phyloP scores from a whole-genome alignment of 2,113 vertebrate genomes.

The Cariama cristata region DNA sequence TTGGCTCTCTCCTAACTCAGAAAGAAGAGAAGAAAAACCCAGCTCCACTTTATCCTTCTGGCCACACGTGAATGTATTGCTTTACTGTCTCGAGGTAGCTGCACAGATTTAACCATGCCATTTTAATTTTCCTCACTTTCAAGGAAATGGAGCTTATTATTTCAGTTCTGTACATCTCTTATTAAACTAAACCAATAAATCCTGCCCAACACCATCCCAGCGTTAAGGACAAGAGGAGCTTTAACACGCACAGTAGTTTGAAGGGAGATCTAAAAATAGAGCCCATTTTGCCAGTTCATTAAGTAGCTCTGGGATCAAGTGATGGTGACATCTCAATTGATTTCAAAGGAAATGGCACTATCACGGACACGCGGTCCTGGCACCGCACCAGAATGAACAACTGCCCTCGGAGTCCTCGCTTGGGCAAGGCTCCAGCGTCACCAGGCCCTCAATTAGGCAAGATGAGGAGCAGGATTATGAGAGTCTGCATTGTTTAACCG shows the following conservation, averaged over 20 bases:
- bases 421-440: slow-evolving; percentile 20
- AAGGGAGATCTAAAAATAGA: slow-evolving; percentile 60
- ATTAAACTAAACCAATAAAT: slow-evolving; percentile 60
- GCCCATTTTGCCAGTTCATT: slow-evolving; percentile 55
- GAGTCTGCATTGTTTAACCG: slow-evolving; percentile 13
- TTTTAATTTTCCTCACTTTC: slow-evolving; percentile 44
- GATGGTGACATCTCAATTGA: slow-evolving; percentile 63
- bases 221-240: slow-evolving; percentile 18
- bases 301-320: slow-evolving; percentile 57
- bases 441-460: slow-evolving; percentile 24
- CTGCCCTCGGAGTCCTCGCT: background rate
- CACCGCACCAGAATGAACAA: slow-evolving; percentile 22
- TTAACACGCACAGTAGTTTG: background rate
- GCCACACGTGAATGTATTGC: background rate
- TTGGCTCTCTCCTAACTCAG: background rate
- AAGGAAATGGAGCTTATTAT: slow-evolving; percentile 57
- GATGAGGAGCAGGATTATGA: slow-evolving; percentile 50
- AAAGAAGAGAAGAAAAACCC: slow-evolving; percentile 21
- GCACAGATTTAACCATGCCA: slow-evolving; percentile 16
- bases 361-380: background rate
- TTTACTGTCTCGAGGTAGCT: background rate
- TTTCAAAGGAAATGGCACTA: slow-evolving; percentile 31
- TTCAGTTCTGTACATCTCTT: slow-evolving; percentile 23
- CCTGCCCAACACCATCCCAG: background rate
- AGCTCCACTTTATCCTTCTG: slow-evolving; percentile 36